Evolutionary conservation across 2,888 invertebrate species (phyloP).

Genomic region (Megastigmus dorsalis): DNA sequence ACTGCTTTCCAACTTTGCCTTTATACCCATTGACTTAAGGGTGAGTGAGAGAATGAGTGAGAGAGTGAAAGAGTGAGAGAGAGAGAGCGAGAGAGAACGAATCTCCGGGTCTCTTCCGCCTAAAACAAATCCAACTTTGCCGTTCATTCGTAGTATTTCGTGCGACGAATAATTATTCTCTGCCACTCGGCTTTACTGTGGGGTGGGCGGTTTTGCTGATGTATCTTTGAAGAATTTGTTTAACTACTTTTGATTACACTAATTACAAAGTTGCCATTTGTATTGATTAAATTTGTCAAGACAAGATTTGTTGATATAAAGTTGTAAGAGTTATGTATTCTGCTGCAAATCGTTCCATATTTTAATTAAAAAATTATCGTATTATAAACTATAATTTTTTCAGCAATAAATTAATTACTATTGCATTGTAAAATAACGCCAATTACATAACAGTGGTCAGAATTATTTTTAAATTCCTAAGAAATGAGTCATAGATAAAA

Average conservation of each 20-base stretch:
- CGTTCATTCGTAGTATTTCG: constrained; percentile 20
- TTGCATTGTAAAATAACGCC: not conserved
- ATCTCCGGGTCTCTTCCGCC: constrained; percentile 32
- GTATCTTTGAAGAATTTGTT: not conserved
- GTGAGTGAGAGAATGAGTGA: not conserved
- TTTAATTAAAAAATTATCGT: too few species aligned
- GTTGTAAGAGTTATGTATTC: not conserved
- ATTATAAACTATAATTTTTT: too few species aligned
- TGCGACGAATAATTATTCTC: constrained; percentile 41
- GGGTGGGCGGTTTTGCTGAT: not conserved
- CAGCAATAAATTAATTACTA: not conserved
- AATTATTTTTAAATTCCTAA: not conserved
- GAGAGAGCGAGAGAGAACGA: constrained; percentile 8
- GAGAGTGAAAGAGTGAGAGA: not conserved
- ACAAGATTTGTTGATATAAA: too few species aligned
- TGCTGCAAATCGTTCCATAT: not conserved
- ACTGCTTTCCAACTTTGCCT: constrained; percentile 43
- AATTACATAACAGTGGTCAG: not conserved
- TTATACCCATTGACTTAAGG: constrained; percentile 51
- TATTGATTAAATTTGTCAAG: not conserved
- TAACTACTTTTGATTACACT: not conserved
- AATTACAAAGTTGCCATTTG: not conserved
- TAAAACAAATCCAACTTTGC: constrained; percentile 44
- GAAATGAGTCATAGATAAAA: too few species aligned
- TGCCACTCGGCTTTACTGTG: not conserved